These are phyloP conservation scores for Danio choprae DNA, from an alignment of 2,797 vertebrate genomes.

Conservation along the genomic window DNA sequence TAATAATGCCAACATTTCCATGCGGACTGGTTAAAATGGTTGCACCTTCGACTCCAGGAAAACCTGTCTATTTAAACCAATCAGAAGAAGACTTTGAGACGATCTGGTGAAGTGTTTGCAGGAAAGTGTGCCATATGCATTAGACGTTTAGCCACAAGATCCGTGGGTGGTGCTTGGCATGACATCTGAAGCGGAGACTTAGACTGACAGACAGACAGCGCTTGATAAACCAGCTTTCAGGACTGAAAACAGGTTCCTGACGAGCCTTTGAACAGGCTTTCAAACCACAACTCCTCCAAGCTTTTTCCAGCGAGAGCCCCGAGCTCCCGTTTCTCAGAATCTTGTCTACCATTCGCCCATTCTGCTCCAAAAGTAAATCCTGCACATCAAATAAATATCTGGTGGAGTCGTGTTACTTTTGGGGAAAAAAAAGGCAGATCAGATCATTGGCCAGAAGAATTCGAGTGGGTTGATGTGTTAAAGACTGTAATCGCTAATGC, in stretches of 20 bases:
- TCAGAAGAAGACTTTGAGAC: too few species aligned
- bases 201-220: background rate
- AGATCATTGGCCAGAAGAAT: conserved; percentile 72
- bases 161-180: too few species aligned
- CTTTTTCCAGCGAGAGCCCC: conserved; percentile 65
- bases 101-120: too few species aligned
- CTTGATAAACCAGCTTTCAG: conserved; percentile 33
- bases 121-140: too few species aligned
- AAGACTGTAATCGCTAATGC: conserved; percentile 69
- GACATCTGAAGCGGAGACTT: too few species aligned
- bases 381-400: conserved; percentile 79
- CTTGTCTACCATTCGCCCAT: conserved; percentile 63
- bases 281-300: conserved; percentile 72
- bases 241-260: conserved; percentile 1
- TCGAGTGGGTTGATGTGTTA: conserved; percentile 62
- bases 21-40: too few species aligned
- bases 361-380: conserved; percentile 71
- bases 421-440: conserved; percentile 67
- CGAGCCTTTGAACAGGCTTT: conserved; percentile 43
- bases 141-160: too few species aligned
- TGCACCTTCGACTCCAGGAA: too few species aligned
- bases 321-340: conserved; percentile 74
- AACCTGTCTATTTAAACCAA: too few species aligned
- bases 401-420: conserved; percentile 69
- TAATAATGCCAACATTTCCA: too few species aligned